These are phyloP conservation scores for Alosa sapidissima DNA, from an alignment of 2,797 vertebrate species.

Conservation along the genomic window DNA sequence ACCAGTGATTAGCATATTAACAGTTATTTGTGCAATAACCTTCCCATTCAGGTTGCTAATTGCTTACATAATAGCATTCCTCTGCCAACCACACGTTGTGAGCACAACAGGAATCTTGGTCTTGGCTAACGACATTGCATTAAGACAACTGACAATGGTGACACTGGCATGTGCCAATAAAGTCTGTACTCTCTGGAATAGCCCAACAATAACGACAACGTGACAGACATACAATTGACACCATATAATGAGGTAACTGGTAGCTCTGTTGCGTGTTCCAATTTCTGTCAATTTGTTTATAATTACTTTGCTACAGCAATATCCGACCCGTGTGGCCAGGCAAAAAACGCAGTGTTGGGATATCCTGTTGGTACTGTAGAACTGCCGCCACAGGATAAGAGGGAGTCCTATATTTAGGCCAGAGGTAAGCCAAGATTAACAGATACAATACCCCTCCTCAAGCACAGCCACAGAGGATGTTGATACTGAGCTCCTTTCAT, in stretches of 20 bases:
- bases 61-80: neutral
- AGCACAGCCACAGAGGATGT: slow-evolving; percentile 35
- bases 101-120: neutral
- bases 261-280: neutral
- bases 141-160: neutral
- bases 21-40: neutral
- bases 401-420: slow-evolving; percentile 62
- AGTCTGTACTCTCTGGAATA: neutral
- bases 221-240: neutral
- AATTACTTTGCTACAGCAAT: neutral
- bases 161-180: neutral
- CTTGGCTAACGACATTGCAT: neutral
- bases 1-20: neutral
- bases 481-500: neutral
- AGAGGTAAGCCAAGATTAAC: slow-evolving; percentile 66
- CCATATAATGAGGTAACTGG: neutral
- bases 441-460: slow-evolving; percentile 41
- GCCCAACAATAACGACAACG: neutral
- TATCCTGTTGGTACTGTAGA: slow-evolving; percentile 37
- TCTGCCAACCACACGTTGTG: neutral
- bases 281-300: neutral
- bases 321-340: neutral
- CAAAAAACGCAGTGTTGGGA: neutral
- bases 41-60: neutral
- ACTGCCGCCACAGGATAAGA: slow-evolving; percentile 44